Evolutionary conservation across 1,140 invertebrate species (phyloP).

Genomic region (Lordiphosa mommai): DNA sequence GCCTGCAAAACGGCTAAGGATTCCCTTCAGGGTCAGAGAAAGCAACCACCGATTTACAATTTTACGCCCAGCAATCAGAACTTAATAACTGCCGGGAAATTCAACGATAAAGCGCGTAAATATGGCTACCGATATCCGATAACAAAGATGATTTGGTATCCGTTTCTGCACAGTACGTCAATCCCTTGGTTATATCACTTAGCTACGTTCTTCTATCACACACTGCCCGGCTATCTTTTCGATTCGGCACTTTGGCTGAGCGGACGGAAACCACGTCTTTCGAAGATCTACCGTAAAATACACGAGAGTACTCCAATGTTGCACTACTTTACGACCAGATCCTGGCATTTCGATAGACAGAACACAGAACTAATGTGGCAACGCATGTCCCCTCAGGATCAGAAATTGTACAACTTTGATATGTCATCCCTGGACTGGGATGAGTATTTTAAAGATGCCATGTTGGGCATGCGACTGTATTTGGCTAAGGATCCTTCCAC

Average conservation of each 20-base stretch:
- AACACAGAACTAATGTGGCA: conserved; percentile 83
- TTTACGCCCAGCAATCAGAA: conserved; percentile 84
- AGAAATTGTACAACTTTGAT: conserved; percentile 84
- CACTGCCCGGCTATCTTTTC: conserved; percentile 80
- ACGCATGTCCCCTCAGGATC: conserved; percentile 83
- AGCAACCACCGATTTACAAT: conserved; percentile 83
- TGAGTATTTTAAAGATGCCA: no score
- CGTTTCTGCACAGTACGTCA: conserved; percentile 75
- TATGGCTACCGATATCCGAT: conserved; percentile 63
- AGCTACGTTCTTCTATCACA: conserved; percentile 79
- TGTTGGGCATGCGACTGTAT: no score
- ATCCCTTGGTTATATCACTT: conserved; percentile 75
- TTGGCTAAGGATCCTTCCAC: no score
- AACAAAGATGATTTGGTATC: conserved; percentile 80
- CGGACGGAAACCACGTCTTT: conserved; percentile 79
- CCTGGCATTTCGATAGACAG: conserved; percentile 85
- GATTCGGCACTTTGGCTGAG: conserved; percentile 80
- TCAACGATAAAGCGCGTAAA: conserved; percentile 65
- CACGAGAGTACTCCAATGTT: conserved; percentile 84
- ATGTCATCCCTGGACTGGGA: conserved; percentile 85
- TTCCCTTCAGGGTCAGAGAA: conserved; percentile 10
- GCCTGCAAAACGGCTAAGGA: no score
- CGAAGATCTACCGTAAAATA: conserved; percentile 86
- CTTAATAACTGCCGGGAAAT: conserved; percentile 83
- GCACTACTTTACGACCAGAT: conserved; percentile 84